Base-by-base conservation (phyloP, 92 coral and sea anemone genomes). In the Metridium senile region DNA sequence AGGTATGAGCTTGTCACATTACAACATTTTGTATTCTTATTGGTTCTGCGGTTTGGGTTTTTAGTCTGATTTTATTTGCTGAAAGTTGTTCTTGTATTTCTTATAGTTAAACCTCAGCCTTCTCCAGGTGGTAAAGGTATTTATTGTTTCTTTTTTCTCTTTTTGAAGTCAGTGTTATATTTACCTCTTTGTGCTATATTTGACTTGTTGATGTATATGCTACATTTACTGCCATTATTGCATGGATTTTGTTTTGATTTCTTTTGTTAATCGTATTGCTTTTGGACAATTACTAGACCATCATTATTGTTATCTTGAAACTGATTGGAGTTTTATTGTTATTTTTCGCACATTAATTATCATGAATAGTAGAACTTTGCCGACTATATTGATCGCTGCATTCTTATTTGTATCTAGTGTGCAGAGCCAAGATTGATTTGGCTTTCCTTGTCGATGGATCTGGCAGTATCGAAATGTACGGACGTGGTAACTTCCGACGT, bases 361-460 rank as follows among this genome's bases (percentile, higher is more conserved):
- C n/a, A n/a, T n/a, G n/a, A n/a, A n/a, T n/a, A n/a, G n/a, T n/a
- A n/a, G n/a, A n/a, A n/a, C n/a, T n/a, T n/a, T n/a, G n/a, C n/a
- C n/a, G n/a, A n/a, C n/a, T n/a, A n/a, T n/a, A n/a, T n/a, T n/a
- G n/a, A n/a, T n/a, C n/a, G n/a, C n/a, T n/a, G n/a, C n/a, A n/a
- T 39, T 39, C 49, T 39, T 39, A 39, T n/a, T 64, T 63, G 27
- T 9, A 39, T 35, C 10, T 51, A 84, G 89, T 85, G 1, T 85
- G 89, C n/a, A 62, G 70, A 23, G 81, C 52, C 11, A 70, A 72
- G 25, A 64, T 90, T 26, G 95, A 90, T 27, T 65, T 90, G 71
- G 88, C 72, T 25, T 75, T 90, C 77, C 47, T 90, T 59, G 61
- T 90, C 62, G 89, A 90, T 72, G 89, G 94, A 18, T 83, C 91